These are phyloP conservation scores for Gobiocypris rarus DNA, from an alignment of 2,113 vertebrate species.

Conservation along the genomic window DNA sequence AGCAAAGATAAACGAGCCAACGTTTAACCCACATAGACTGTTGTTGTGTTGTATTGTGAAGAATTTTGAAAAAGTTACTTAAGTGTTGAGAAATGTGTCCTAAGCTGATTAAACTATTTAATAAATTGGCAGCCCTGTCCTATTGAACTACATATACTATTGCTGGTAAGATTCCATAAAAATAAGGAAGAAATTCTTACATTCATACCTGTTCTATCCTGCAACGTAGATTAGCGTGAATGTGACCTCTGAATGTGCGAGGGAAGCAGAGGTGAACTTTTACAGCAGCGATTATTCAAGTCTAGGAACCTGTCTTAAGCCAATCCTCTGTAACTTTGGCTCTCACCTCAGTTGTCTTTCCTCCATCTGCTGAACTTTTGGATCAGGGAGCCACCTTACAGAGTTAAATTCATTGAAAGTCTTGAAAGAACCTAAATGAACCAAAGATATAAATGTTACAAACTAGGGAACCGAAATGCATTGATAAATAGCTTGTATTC, in stretches of 20 bases:
- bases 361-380: neutral
- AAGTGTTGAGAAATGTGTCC: too few species aligned
- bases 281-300: neutral
- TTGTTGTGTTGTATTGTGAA: too few species aligned
- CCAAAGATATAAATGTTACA: neutral
- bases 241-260: neutral
- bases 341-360: neutral
- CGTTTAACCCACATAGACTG: too few species aligned
- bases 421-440: slow-evolving; percentile 3
- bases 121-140: neutral
- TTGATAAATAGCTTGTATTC: neutral
- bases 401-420: neutral
- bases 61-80: too few species aligned
- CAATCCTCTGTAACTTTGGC: neutral
- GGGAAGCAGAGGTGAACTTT: neutral
- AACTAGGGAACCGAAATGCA: neutral
- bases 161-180: neutral
- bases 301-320: neutral
- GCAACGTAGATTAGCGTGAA: neutral
- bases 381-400: neutral
- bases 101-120: neutral
- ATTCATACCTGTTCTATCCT: neutral
- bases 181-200: neutral
- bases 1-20: too few species aligned
- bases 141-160: neutral